These are phyloP conservation scores for Drosophila pegasa DNA, from an alignment of 2,888 invertebrate genomes.

Conservation along the genomic window DNA sequence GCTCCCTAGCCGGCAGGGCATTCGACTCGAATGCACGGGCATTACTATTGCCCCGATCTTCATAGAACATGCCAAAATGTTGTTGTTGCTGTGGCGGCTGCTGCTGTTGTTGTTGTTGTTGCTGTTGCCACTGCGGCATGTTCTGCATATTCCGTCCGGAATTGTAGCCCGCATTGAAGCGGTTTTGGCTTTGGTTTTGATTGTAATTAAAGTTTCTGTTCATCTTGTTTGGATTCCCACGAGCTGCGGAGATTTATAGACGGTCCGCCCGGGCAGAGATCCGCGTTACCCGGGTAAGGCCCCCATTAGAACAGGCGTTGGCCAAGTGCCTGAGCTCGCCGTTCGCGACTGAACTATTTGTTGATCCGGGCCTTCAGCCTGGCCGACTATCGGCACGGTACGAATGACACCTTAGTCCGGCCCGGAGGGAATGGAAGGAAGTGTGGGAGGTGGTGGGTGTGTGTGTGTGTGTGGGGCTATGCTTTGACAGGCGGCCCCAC, in stretches of 20 bases:
- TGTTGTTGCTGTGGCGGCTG: background rate
- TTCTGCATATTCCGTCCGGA: conserved; percentile 14
- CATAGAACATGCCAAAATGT: conserved; percentile 3
- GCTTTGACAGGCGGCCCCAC: conserved; percentile 46
- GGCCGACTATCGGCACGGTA: conserved; percentile 53
- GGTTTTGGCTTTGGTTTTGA: background rate
- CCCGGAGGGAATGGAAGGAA: conserved; percentile 39
- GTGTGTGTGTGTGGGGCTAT: conserved; percentile 26
- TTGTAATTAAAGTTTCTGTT: conserved; percentile 24
- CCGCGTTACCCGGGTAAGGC: conserved; percentile 52
- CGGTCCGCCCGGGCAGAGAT: conserved; percentile 59
- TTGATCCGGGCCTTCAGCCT: conserved; percentile 55
- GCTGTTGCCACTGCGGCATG: background rate
- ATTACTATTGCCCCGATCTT: background rate
- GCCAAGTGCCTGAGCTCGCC: conserved; percentile 55
- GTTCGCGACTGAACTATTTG: conserved; percentile 56
- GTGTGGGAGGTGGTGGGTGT: background rate
- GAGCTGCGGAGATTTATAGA: conserved; percentile 41
- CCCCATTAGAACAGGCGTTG: conserved; percentile 43
- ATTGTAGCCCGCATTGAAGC: background rate
- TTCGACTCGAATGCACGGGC: background rate
- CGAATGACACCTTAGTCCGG: conserved; percentile 53
- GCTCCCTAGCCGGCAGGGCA: background rate
- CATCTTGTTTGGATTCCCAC: conserved; percentile 47
- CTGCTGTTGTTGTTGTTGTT: background rate